phyloP scores from a whole-genome alignment of 2,113 vertebrate species.

The Orycteropus afer region DNA sequence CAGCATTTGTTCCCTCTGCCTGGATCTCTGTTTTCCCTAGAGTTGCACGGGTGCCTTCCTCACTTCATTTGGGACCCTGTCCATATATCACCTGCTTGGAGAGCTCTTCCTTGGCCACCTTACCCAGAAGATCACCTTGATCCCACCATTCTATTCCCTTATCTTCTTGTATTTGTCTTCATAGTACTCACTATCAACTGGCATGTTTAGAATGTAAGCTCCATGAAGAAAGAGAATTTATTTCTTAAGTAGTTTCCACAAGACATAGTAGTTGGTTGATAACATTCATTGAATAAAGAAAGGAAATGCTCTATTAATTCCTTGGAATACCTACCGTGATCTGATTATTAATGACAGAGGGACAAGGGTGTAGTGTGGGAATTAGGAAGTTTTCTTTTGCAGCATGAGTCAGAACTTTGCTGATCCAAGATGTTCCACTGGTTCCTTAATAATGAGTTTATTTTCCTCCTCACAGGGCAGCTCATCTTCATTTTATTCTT shows the following conservation, averaged over 20 bases:
- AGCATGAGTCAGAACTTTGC: slow-evolving; percentile 44
- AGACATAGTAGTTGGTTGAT: neutral
- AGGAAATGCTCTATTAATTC: neutral
- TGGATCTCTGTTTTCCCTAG: neutral
- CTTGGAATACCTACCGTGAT: neutral
- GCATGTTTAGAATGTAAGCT: neutral
- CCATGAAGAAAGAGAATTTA: neutral
- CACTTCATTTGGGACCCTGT: neutral
- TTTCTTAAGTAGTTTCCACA: neutral
- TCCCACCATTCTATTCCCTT: neutral
- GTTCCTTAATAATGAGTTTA: slow-evolving; percentile 46
- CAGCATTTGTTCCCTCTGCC: neutral
- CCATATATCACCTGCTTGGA: neutral
- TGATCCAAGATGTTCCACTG: slow-evolving; percentile 45
- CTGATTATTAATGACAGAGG: neutral
- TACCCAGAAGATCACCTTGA: neutral
- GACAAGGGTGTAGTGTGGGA: slow-evolving; percentile 53
- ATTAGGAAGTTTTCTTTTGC: slow-evolving; percentile 51
- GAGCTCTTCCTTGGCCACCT: neutral
- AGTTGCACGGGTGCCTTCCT: neutral
- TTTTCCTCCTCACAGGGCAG: neutral
- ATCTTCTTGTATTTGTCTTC: neutral
- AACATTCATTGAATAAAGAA: slow-evolving; percentile 11
- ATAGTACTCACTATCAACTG: neutral
- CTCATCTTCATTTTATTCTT: slow-evolving; percentile 40